Evolutionary conservation across 2,888 invertebrate genomes (phyloP).

Genomic region (Campoplex capitator): DNA sequence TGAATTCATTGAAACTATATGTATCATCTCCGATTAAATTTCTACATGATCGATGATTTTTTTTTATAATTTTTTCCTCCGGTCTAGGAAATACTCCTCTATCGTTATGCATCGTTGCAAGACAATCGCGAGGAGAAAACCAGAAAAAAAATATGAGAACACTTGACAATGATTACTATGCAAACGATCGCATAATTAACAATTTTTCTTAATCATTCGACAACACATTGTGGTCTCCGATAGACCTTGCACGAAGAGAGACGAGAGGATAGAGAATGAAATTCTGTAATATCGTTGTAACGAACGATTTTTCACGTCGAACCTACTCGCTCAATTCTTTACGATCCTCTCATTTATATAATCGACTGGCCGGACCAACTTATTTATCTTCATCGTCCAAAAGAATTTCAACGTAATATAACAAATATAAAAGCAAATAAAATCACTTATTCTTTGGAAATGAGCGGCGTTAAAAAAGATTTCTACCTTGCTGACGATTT

Average conservation of each 20-base stretch:
- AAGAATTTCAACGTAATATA: neutral
- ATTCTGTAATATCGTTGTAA: neutral
- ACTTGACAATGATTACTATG: slow-evolving; percentile 3
- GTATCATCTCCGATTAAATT: slow-evolving; percentile 42
- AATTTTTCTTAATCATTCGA: neutral
- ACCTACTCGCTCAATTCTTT: neutral
- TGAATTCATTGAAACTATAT: slow-evolving; percentile 60
- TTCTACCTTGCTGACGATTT: neutral
- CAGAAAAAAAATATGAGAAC: neutral
- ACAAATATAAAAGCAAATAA: neutral
- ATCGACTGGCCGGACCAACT: neutral
- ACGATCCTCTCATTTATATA: neutral
- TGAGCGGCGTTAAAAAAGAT: neutral
- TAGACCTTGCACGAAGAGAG: neutral
- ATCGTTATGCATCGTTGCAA: neutral
- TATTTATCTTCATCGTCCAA: neutral
- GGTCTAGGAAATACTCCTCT: slow-evolving; percentile 3
- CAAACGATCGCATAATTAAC: slow-evolving; percentile 1
- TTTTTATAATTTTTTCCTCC: neutral
- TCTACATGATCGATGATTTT: slow-evolving; percentile 32
- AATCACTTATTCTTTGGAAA: slow-evolving; percentile 23
- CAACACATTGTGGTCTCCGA: slow-evolving; percentile 42
- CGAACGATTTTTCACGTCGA: neutral
- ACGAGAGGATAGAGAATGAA: neutral
- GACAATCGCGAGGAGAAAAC: neutral